These are phyloP conservation scores for Sinocyclocheilus anophthalmus DNA, from an alignment of 2,113 vertebrate genomes.

Conservation along the genomic window DNA sequence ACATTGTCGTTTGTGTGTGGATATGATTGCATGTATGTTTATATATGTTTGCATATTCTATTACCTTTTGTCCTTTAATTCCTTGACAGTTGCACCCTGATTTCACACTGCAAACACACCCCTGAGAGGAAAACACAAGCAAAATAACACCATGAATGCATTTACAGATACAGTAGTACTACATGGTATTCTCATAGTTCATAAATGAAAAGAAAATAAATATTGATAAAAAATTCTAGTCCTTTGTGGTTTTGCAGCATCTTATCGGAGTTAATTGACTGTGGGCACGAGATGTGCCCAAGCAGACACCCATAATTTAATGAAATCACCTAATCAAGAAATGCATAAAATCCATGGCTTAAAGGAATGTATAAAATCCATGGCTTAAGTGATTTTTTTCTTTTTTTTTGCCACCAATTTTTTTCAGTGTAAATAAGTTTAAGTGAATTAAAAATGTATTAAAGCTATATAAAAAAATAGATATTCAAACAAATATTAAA, in stretches of 20 bases:
- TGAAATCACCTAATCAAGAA: not conserved
- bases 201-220: not conserved
- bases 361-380: not conserved
- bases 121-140: slow-evolving; percentile 45
- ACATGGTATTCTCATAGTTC: not conserved
- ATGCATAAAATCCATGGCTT: not conserved
- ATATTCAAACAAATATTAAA: no score
- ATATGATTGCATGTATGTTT: not conserved
- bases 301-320: not conserved
- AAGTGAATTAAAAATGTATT: no score
- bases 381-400: not conserved
- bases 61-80: slow-evolving; percentile 73
- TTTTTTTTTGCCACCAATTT: no score
- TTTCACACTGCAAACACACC: slow-evolving; percentile 54
- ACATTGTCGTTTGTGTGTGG: not conserved
- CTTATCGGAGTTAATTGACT: no score
- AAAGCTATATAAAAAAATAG: no score
- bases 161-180: not conserved
- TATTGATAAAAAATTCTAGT: not conserved
- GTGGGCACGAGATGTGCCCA: not conserved
- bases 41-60: not conserved
- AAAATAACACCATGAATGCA: not conserved
- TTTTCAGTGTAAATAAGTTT: no score
- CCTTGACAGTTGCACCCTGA: slow-evolving; percentile 64
- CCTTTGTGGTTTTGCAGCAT: no score